Evolutionary conservation across 2,797 vertebrate species (phyloP).

Genomic region (Protosalanx chinensis): DNA sequence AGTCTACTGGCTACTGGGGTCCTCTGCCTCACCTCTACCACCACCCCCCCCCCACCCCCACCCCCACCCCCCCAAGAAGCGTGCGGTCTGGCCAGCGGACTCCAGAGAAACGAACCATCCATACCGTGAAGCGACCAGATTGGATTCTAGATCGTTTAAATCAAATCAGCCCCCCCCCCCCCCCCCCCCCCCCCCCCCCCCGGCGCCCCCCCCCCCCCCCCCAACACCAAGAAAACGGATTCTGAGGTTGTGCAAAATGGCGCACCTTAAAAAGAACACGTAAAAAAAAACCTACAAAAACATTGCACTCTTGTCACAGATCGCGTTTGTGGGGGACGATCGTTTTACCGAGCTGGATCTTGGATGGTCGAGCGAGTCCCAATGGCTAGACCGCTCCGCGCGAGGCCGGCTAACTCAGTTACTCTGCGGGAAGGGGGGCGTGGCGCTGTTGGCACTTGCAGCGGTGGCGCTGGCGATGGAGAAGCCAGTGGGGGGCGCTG

Average conservation of each 20-base stretch:
- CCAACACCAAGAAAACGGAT: slow-evolving; percentile 36
- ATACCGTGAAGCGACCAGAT: slow-evolving; percentile 34
- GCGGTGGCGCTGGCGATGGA: slow-evolving; percentile 90
- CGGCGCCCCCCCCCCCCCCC: no score
- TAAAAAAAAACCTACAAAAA: slow-evolving; percentile 32
- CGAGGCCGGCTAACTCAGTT: slow-evolving; percentile 69
- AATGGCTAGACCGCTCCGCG: slow-evolving; percentile 28
- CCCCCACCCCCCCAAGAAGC: slow-evolving; percentile 12
- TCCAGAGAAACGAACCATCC: slow-evolving; percentile 29
- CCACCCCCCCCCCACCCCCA: not conserved
- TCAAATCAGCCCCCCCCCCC: no score
- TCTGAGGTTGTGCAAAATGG: slow-evolving; percentile 68
- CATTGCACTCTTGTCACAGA: slow-evolving; percentile 63
- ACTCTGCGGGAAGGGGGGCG: slow-evolving; percentile 86
- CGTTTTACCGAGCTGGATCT: slow-evolving; percentile 29
- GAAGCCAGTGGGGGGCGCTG: slow-evolving; percentile 94
- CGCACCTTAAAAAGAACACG: slow-evolving; percentile 44
- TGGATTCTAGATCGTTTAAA: slow-evolving; percentile 35
- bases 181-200: no score
- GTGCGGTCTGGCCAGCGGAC: not conserved
- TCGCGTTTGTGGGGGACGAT: slow-evolving; percentile 36
- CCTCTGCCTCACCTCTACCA: no score
- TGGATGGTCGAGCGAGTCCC: slow-evolving; percentile 39
- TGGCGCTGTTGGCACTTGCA: slow-evolving; percentile 88
- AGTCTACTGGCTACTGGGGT: slow-evolving; percentile 13